Evolutionary conservation across 2,113 vertebrate genomes (phyloP).

Genomic region (Perca fluviatilis): DNA sequence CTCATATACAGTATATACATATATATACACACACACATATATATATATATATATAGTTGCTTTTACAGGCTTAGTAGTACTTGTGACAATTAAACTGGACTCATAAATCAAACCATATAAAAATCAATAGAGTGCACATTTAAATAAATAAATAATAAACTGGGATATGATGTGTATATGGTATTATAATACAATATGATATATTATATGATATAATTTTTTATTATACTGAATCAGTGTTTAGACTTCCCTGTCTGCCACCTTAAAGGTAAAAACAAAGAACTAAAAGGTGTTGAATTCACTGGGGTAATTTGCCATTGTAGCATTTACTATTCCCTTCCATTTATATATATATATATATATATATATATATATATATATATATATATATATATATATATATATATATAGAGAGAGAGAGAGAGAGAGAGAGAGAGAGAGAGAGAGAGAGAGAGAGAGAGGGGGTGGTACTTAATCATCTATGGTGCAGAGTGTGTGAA

Average conservation of each 20-base stretch:
- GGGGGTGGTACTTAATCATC: constrained; percentile 52
- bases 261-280: background rate
- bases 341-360: too few relatives aligned
- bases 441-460: constrained; percentile 3
- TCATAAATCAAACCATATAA: too few relatives aligned
- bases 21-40: too few relatives aligned
- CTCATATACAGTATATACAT: too few relatives aligned
- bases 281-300: constrained; percentile 1
- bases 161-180: background rate
- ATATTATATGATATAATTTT: too few relatives aligned
- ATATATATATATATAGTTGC: too few relatives aligned
- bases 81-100: too few relatives aligned
- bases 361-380: too few relatives aligned
- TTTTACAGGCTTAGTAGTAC: too few relatives aligned
- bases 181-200: too few relatives aligned
- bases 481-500: constrained; percentile 61
- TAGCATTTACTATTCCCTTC: constrained; percentile 24
- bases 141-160: background rate
- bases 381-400: too few relatives aligned
- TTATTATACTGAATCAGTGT: background rate
- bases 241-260: background rate
- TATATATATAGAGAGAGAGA: background rate
- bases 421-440: constrained; percentile 2
- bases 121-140: background rate
- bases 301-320: background rate